phyloP scores from a whole-genome alignment of 2,888 invertebrate species.

The Philereme vetulata region DNA sequence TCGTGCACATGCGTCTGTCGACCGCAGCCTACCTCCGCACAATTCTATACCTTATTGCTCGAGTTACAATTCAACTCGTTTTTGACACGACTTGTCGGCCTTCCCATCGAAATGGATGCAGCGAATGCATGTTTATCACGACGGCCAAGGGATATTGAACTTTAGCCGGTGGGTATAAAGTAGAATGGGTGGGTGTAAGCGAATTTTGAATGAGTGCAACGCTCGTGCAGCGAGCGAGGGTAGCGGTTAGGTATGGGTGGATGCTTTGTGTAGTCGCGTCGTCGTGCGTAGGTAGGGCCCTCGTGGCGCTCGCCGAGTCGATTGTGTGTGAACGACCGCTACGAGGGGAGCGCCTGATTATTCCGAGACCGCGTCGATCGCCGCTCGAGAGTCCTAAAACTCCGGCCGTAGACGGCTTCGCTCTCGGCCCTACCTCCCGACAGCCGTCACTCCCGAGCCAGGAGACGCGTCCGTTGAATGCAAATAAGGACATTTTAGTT shows the following conservation, averaged over 20 bases:
- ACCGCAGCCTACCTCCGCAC: conserved; percentile 44
- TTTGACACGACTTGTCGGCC: conserved; percentile 49
- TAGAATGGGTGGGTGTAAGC: conserved; percentile 30
- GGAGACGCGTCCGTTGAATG: conserved; percentile 62
- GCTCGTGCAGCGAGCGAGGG: conserved; percentile 55
- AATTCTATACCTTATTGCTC: conserved; percentile 64
- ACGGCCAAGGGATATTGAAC: conserved; percentile 19
- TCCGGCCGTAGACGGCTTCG: conserved; percentile 49
- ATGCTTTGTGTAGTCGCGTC: conserved; percentile 70
- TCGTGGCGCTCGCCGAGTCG: conserved; percentile 67
- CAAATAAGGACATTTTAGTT: conserved; percentile 64
- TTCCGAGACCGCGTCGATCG: conserved; percentile 73
- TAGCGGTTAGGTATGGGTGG: conserved; percentile 71
- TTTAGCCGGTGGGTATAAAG: conserved; percentile 20
- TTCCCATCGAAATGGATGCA: conserved; percentile 57
- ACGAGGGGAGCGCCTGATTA: conserved; percentile 79
- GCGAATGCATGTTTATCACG: conserved; percentile 48
- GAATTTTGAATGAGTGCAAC: conserved; percentile 55
- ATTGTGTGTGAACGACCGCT: conserved; percentile 82
- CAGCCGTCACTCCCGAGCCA: conserved; percentile 41
- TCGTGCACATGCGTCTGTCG: conserved; percentile 70
- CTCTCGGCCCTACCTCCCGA: conserved; percentile 43
- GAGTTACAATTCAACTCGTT: conserved; percentile 55
- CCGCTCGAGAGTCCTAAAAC: conserved; percentile 74
- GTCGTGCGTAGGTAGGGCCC: conserved; percentile 76